Evolutionary conservation across 92 coral and sea anemone genomes (phyloP).

Genomic region (Siderastrea siderea): DNA sequence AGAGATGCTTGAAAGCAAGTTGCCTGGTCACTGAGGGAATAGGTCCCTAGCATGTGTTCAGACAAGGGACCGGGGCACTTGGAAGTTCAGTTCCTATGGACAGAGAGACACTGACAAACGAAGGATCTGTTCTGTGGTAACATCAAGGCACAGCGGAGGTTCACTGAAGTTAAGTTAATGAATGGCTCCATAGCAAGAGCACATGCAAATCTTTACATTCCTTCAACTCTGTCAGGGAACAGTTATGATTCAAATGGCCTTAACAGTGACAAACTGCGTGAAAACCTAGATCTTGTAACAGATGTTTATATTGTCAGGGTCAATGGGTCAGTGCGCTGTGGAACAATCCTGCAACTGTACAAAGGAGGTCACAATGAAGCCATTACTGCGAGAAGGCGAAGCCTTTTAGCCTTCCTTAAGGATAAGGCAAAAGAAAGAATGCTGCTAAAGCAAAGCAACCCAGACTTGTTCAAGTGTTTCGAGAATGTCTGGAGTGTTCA

Average conservation of each 20-base stretch:
- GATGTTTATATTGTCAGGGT: slow-evolving; percentile 38
- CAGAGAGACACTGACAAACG: slow-evolving; percentile 65
- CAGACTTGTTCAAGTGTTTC: slow-evolving; percentile 46
- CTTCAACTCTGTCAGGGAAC: slow-evolving; percentile 73
- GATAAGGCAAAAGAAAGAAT: slow-evolving; percentile 45
- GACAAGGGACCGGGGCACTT: slow-evolving; percentile 80
- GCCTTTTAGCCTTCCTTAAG: slow-evolving; percentile 55
- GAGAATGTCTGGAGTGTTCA: slow-evolving; percentile 21
- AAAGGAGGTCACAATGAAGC: slow-evolving; percentile 49
- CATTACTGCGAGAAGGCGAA: slow-evolving; percentile 45
- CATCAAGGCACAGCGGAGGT: slow-evolving; percentile 75
- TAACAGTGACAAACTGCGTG: not conserved
- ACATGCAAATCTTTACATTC: slow-evolving; percentile 70
- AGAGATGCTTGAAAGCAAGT: no score
- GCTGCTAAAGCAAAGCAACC: slow-evolving; percentile 40
- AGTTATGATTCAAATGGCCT: slow-evolving; percentile 69
- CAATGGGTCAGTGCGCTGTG: slow-evolving; percentile 62
- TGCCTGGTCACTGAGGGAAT: slow-evolving; percentile 1
- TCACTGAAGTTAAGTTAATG: slow-evolving; percentile 73
- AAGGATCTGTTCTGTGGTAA: slow-evolving; percentile 60
- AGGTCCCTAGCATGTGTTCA: slow-evolving; percentile 58
- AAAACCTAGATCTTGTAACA: not conserved
- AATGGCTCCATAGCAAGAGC: slow-evolving; percentile 75
- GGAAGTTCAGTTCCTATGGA: slow-evolving; percentile 32
- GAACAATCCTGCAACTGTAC: slow-evolving; percentile 50